Percentiles rank a stretch among this genome's conserved stretches.
These are phyloP conservation scores for Ceramica pisi DNA, from an alignment of 2,888 invertebrate species.

Conservation along the genomic window DNA sequence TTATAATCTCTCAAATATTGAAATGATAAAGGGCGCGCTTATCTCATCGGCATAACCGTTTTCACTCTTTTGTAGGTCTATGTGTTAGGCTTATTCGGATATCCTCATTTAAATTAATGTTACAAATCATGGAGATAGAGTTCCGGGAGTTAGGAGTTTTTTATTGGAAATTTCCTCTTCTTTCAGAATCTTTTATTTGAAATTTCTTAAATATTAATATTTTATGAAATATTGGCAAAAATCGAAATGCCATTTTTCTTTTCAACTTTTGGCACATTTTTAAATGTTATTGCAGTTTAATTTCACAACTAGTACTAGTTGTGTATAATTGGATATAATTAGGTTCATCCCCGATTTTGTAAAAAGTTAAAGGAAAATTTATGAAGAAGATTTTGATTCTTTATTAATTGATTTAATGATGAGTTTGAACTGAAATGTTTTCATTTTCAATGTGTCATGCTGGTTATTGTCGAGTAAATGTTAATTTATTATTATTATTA, in stretches of 20 bases:
- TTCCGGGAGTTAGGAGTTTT: too few species aligned
- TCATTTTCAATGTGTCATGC: too few species aligned
- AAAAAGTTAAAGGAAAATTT: not conserved
- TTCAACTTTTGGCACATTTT: too few species aligned
- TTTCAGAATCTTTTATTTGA: too few species aligned
- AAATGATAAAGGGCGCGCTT: conserved; percentile 18
- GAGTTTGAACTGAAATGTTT: not conserved
- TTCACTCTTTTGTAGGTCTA: conserved; percentile 5
- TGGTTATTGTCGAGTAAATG: too few species aligned
- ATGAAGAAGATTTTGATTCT: not conserved
- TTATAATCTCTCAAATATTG: conserved; percentile 14
- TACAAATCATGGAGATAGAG: too few species aligned
- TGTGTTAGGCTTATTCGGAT: not conserved
- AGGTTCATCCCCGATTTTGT: conserved; percentile 26
- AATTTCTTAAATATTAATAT: too few species aligned
- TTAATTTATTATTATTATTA: too few species aligned
- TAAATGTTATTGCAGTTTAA: not conserved
- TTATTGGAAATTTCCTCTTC: too few species aligned
- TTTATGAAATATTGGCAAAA: too few species aligned
- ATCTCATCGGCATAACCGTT: conserved; percentile 25
- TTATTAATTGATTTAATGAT: too few species aligned
- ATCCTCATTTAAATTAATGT: conserved; percentile 4
- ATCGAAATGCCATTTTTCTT: too few species aligned
- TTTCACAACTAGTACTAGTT: not conserved
- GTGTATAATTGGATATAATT: not conserved